Conservation (phyloP, 2,797 vertebrate genomes). For the Sylvilagus floridanus region DNA sequence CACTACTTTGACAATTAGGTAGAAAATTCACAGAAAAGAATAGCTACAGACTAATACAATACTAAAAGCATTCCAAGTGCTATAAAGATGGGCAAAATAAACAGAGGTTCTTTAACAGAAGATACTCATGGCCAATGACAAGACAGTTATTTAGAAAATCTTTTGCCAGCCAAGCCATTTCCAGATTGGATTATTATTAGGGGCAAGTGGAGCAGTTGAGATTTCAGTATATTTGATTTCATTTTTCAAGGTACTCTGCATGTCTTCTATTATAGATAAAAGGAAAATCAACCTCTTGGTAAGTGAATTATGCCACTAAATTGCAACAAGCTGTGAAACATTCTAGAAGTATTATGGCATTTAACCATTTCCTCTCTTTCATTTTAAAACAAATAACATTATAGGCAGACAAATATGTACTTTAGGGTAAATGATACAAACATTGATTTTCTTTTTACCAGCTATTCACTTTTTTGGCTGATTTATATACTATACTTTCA, state of each 20-base stretch:
- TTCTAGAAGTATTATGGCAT: conserved; percentile 23
- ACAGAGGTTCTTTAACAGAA: background rate
- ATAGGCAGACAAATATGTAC: background rate
- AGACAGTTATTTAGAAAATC: conserved; percentile 23
- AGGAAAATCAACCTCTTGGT: background rate
- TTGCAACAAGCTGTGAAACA: background rate
- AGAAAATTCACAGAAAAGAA: conserved; percentile 1
- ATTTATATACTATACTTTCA: conserved; percentile 21
- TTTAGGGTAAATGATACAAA: conserved; percentile 14
- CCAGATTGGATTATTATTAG: conserved; percentile 40
- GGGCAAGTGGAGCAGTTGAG: background rate
- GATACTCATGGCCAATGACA: conserved; percentile 8
- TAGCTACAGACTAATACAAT: background rate
- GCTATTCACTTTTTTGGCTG: conserved; percentile 22
- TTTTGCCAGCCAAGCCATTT: conserved; percentile 47
- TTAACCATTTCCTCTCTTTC: background rate
- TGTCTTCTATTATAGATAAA: background rate
- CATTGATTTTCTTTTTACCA: conserved; percentile 57
- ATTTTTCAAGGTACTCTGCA: background rate
- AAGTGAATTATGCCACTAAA: background rate
- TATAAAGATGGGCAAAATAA: conserved; percentile 28
- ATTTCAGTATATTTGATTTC: background rate
- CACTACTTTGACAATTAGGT: background rate
- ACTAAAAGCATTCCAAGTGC: background rate
- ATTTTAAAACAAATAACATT: conserved; percentile 35